Evolutionary conservation across 1,140 invertebrate species (phyloP).

Genomic region (Cryptotermes secundus): DNA sequence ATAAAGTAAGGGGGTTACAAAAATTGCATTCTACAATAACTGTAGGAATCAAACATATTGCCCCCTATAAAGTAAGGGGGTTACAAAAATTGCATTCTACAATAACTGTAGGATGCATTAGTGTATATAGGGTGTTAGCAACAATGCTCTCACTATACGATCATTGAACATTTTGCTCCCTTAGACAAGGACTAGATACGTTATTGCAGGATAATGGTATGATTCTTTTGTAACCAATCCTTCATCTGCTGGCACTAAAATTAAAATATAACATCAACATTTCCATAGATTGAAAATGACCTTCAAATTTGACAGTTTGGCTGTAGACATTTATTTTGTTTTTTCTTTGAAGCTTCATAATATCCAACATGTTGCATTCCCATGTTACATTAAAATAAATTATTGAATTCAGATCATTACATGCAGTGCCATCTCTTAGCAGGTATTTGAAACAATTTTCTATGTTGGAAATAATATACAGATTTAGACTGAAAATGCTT

Average conservation of each 20-base stretch:
- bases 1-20: conserved; percentile 64
- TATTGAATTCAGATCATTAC: neutral
- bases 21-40: conserved; percentile 61
- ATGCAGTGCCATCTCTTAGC: conserved; percentile 1
- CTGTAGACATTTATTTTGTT: neutral
- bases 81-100: conserved; percentile 66
- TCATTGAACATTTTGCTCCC: conserved; percentile 70
- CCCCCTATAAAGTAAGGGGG: conserved; percentile 65
- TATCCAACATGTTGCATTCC: neutral
- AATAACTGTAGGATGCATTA: conserved; percentile 45
- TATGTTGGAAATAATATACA: too few relatives aligned
- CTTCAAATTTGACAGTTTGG: neutral
- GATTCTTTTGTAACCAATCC: neutral
- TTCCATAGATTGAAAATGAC: neutral
- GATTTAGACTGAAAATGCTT: too few relatives aligned
- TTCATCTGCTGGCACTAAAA: neutral
- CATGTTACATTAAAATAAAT: neutral
- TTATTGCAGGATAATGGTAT: neutral
- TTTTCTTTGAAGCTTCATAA: neutral
- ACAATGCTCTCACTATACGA: conserved; percentile 66
- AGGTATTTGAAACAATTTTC: neutral
- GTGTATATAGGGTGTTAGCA: conserved; percentile 60
- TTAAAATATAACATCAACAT: neutral
- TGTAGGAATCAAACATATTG: conserved; percentile 42
- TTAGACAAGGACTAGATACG: conserved; percentile 58